Evolutionary conservation across 2,113 vertebrate genomes (phyloP).

Genomic region (Hippocampus guttulatus): DNA sequence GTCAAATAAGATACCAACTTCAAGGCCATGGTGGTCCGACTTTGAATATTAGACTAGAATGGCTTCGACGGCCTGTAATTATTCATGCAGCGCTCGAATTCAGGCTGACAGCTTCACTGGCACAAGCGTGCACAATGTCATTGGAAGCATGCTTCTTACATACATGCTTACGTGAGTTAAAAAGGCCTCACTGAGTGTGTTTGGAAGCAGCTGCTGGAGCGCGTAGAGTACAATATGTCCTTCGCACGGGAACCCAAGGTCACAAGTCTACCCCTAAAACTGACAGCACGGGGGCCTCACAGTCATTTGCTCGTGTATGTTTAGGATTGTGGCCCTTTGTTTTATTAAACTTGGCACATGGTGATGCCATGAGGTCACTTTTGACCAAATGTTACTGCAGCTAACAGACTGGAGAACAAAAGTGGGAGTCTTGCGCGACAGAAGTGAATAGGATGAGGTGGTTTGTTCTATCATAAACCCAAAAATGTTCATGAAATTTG

Average conservation of each 20-base stretch:
- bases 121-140: neutral
- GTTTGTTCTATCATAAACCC: too few relatives aligned
- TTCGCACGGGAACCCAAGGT: neutral
- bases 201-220: neutral
- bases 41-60: slow-evolving; percentile 3
- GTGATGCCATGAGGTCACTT: neutral
- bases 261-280: neutral
- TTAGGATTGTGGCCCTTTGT: neutral
- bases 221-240: neutral
- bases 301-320: neutral
- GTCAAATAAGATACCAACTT: slow-evolving; percentile 3
- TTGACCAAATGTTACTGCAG: neutral
- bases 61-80: neutral
- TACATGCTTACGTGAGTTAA: neutral
- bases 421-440: too few relatives aligned
- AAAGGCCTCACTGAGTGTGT: neutral
- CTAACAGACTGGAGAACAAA: neutral
- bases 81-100: neutral
- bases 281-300: neutral
- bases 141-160: neutral
- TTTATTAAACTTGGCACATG: neutral
- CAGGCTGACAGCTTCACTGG: slow-evolving; percentile 3
- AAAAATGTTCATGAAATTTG: too few relatives aligned
- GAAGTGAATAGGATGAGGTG: too few relatives aligned
- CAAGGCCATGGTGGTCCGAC: neutral